Percentiles rank a stretch among this genome's conserved stretches.
Conservation (phyloP, 2,888 invertebrate species). For the Aleiodes alternator region DNA sequence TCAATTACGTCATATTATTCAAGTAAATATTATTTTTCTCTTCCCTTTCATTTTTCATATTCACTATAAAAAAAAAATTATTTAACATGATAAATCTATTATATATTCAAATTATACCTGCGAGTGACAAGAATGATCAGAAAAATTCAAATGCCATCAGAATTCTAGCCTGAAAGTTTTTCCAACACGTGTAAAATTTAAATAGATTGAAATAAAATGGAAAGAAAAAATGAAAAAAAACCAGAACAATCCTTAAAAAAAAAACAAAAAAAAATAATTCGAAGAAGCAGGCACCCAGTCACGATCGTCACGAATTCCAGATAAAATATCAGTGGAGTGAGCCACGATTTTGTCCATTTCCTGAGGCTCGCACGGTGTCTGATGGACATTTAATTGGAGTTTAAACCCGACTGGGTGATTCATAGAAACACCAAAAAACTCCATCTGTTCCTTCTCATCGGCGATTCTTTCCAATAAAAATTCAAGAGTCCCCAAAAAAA, state of each 20-base stretch:
- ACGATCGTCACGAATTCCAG: constrained; percentile 45
- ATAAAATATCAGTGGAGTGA: constrained; percentile 42
- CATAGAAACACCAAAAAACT: neutral
- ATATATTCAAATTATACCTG: constrained; percentile 20
- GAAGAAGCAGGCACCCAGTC: constrained; percentile 41
- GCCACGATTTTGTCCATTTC: constrained; percentile 45
- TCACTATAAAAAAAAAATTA: too few species aligned
- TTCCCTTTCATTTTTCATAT: neutral
- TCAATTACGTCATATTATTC: constrained; percentile 12
- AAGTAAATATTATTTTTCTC: constrained; percentile 10
- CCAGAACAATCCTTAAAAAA: too few species aligned
- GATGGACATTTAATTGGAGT: constrained; percentile 47
- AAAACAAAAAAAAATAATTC: too few species aligned
- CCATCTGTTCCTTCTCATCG: neutral
- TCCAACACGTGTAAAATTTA: neutral
- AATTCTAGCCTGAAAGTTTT: neutral
- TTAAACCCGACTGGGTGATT: constrained; percentile 18
- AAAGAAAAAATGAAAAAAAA: constrained; percentile 8
- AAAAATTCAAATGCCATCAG: constrained; percentile 22
- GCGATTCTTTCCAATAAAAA: neutral
- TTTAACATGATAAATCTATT: constrained; percentile 4
- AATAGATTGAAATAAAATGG: constrained; percentile 26
- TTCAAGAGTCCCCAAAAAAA: neutral
- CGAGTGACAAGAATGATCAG: constrained; percentile 24
- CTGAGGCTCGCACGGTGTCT: constrained; percentile 15